A percentile compares a stretch with the other conserved stretches of the same genome.
These are phyloP conservation scores for Zele albiditarsus DNA, from an alignment of 2,888 invertebrate genomes.

Conservation along the genomic window DNA sequence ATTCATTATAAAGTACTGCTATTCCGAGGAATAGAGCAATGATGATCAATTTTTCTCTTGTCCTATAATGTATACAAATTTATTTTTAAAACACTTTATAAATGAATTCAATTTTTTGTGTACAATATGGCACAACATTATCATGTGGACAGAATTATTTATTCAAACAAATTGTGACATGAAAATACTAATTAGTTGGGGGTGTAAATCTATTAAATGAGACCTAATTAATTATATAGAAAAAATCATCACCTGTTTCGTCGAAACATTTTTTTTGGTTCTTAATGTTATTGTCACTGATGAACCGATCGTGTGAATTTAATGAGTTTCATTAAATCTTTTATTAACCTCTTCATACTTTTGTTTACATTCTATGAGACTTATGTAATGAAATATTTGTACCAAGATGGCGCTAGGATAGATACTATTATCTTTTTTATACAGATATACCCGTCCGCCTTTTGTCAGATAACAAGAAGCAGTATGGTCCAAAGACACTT, in stretches of 20 bases:
- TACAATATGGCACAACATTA: background rate
- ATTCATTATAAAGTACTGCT: slow-evolving; percentile 75
- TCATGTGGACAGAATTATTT: background rate
- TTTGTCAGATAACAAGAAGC: no score
- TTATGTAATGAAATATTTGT: background rate
- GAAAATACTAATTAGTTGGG: background rate
- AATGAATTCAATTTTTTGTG: background rate
- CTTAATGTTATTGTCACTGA: background rate
- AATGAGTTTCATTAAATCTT: background rate
- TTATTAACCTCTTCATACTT: background rate
- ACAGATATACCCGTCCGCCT: no score
- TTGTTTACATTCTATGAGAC: background rate
- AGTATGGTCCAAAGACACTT: no score
- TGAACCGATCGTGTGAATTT: background rate
- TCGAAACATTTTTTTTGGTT: slow-evolving; percentile 34
- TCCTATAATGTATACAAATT: slow-evolving; percentile 51
- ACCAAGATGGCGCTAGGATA: background rate
- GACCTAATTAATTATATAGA: background rate
- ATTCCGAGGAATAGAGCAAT: slow-evolving; percentile 55
- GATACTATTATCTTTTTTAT: background rate
- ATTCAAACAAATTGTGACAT: background rate
- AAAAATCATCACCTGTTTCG: slow-evolving; percentile 33
- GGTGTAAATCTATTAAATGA: background rate
- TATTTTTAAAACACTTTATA: background rate
- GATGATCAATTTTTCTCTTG: slow-evolving; percentile 57